phyloP scores from a whole-genome alignment of 2,888 invertebrate genomes.

The Dryomyza anilis region DNA sequence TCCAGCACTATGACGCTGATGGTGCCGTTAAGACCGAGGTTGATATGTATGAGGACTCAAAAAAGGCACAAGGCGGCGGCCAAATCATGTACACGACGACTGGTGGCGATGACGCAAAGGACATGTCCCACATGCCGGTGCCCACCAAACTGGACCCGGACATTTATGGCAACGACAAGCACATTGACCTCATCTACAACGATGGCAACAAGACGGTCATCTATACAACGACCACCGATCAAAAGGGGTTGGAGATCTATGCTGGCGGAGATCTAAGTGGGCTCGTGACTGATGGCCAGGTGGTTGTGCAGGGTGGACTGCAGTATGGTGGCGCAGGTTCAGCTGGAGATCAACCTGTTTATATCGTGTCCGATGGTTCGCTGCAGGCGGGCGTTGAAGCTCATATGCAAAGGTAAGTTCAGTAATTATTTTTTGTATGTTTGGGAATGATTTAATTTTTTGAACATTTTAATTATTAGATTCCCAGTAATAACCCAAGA shows the following conservation, averaged over 20 bases:
- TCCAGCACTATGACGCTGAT: slow-evolving; percentile 58
- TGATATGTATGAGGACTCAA: slow-evolving; percentile 58
- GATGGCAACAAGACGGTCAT: slow-evolving; percentile 85
- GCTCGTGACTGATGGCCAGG: slow-evolving; percentile 59
- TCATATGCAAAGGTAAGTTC: slow-evolving; percentile 59
- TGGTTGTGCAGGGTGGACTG: slow-evolving; percentile 60
- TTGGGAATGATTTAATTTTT: not conserved
- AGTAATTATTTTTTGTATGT: too few species aligned
- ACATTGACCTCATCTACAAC: slow-evolving; percentile 82
- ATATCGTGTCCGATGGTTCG: slow-evolving; percentile 57
- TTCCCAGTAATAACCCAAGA: too few species aligned
- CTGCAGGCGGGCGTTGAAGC: slow-evolving; percentile 56
- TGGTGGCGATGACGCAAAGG: slow-evolving; percentile 60
- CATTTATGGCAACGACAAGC: slow-evolving; percentile 62
- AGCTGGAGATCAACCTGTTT: slow-evolving; percentile 59
- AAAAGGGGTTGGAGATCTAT: slow-evolving; percentile 77
- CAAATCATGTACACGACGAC: slow-evolving; percentile 62
- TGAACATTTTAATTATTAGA: too few species aligned
- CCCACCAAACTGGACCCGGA: slow-evolving; percentile 56
- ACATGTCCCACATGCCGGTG: slow-evolving; percentile 57
- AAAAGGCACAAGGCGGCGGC: slow-evolving; percentile 50
- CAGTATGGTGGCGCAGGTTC: slow-evolving; percentile 57
- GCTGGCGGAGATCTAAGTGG: slow-evolving; percentile 59
- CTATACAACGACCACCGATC: slow-evolving; percentile 77
- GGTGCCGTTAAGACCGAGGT: slow-evolving; percentile 57